Evolutionary conservation across 2,113 vertebrate genomes (phyloP).

Genomic region (Greenwoodochromis staneri): DNA sequence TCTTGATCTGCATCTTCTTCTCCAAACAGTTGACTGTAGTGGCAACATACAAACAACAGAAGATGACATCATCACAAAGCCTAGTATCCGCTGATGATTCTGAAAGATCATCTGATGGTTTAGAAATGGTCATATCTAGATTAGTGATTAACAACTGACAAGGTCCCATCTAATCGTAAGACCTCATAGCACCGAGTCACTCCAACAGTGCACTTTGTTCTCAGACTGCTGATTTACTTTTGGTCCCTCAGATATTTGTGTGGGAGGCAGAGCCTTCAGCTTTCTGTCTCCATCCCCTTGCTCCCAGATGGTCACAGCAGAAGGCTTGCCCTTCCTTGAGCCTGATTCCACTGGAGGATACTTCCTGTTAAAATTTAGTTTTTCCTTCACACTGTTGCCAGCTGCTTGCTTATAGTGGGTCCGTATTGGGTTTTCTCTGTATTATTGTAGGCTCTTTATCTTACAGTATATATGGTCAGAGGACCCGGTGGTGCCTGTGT

Average conservation of each 20-base stretch:
- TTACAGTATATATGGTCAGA: not conserved
- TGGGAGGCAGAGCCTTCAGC: not conserved
- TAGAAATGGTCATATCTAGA: not conserved
- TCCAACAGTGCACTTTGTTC: not conserved
- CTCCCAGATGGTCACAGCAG: not conserved
- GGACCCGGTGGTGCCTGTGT: no score
- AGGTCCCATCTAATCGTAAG: not conserved
- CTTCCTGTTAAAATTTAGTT: not conserved
- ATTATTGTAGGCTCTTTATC: not conserved
- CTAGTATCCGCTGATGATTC: not conserved
- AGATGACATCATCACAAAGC: not conserved
- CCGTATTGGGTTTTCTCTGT: not conserved
- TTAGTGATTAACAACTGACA: not conserved
- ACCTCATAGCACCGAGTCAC: not conserved
- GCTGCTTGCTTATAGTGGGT: not conserved
- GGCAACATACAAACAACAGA: not conserved
- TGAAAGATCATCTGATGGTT: not conserved
- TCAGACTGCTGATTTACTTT: not conserved
- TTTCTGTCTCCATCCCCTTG: not conserved
- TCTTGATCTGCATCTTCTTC: constrained; percentile 98
- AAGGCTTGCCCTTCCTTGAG: not conserved
- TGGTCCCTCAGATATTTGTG: not conserved
- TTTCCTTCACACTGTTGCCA: not conserved
- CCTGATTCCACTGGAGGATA: not conserved
- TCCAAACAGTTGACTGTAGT: constrained; percentile 88